Percentiles rank a stretch among this genome's conserved stretches.
phyloP scores from a whole-genome alignment of 2,888 invertebrate genomes.

The Amblyteles armatorius region DNA sequence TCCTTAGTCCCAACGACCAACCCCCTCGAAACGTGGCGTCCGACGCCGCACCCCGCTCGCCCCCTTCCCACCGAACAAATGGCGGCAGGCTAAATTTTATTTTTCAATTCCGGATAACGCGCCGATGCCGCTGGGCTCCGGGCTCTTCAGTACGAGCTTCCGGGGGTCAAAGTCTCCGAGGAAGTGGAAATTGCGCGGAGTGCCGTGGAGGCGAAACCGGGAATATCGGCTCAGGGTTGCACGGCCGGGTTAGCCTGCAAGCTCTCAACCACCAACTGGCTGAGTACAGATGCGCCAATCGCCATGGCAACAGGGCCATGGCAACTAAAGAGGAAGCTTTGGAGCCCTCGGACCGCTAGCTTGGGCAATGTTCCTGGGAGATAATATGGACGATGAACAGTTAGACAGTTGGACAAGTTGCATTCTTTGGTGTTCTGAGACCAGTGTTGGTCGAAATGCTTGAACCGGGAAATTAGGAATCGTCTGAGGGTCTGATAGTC shows the following conservation, averaged over 20 bases:
- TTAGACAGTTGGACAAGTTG: not conserved
- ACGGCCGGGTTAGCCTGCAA: constrained; percentile 47
- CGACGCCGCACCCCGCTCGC: constrained; percentile 46
- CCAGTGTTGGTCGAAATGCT: not conserved
- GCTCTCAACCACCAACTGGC: constrained; percentile 39
- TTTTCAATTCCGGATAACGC: constrained; percentile 75
- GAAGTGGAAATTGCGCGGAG: constrained; percentile 19
- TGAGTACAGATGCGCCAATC: constrained; percentile 42
- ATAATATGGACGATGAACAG: not conserved
- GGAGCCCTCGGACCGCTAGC: not conserved
- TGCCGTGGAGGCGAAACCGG: not conserved
- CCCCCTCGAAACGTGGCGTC: constrained; percentile 60
- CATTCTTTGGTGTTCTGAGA: not conserved
- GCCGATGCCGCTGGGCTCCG: constrained; percentile 68
- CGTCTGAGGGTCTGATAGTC: too few species aligned
- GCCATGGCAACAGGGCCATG: constrained; percentile 66
- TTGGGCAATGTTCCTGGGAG: not conserved
- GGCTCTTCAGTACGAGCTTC: constrained; percentile 67
- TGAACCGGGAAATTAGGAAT: not conserved
- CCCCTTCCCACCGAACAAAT: constrained; percentile 76
- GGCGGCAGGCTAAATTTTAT: constrained; percentile 79
- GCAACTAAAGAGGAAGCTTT: constrained; percentile 67
- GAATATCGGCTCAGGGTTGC: constrained; percentile 29
- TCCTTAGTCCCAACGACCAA: constrained; percentile 65
- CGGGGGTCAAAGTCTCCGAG: constrained; percentile 59